These are phyloP conservation scores for Upupa epops DNA, from an alignment of 2,113 vertebrate species.

Conservation along the genomic window DNA sequence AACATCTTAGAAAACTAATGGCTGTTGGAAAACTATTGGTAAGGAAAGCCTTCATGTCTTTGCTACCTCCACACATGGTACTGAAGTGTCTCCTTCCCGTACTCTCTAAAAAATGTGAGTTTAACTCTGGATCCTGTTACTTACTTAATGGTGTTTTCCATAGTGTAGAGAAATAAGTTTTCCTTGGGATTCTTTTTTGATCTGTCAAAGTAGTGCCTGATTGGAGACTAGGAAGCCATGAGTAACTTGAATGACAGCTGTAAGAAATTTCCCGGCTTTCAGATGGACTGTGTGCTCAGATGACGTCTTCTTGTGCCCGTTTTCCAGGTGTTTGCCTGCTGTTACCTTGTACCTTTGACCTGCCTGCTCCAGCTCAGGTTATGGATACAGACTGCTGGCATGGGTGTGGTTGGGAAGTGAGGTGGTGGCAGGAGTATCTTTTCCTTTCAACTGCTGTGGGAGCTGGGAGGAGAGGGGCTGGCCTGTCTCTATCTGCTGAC, in stretches of 20 bases:
- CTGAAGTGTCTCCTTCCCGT: not conserved
- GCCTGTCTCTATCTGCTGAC: fast-evolving
- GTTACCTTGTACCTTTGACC: fast-evolving
- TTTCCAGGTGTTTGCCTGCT: not conserved
- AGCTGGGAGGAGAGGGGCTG: not conserved
- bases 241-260: not conserved
- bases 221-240: no score
- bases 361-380: fast-evolving
- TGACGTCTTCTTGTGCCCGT: not conserved
- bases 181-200: not conserved
- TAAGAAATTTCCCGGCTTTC: not conserved
- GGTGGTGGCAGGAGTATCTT: fast-evolving
- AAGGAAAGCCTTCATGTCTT: not conserved
- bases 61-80: not conserved
- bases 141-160: not conserved
- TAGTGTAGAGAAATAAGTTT: not conserved
- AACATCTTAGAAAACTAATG: not conserved
- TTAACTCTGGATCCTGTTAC: not conserved
- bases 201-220: not conserved
- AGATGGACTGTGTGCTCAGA: fast-evolving
- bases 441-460: not conserved
- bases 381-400: fast-evolving
- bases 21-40: conserved; percentile 16
- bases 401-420: fast-evolving
- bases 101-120: not conserved